phyloP scores from a whole-genome alignment of 2,888 invertebrate species.

The Mythimna albipuncta region DNA sequence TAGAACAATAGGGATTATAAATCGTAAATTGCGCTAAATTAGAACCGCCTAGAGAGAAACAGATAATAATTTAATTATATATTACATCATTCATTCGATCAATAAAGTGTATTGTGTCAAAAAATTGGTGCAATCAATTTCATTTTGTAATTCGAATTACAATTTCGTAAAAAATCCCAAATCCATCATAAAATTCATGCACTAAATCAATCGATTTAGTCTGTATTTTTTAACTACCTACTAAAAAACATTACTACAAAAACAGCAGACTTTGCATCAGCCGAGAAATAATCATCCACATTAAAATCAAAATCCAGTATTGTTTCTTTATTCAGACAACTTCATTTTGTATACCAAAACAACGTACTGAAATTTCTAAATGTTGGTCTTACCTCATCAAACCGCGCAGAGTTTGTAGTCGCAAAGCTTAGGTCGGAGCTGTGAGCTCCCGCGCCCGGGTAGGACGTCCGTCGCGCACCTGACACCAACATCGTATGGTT shows the following conservation, averaged over 20 bases:
- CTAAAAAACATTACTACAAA: neutral
- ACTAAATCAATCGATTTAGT: conserved; percentile 6
- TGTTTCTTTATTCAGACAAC: conserved; percentile 2
- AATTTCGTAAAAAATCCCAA: conserved; percentile 8
- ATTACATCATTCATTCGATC: neutral
- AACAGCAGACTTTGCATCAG: neutral
- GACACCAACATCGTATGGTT: conserved; percentile 85
- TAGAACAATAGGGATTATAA: conserved; percentile 43
- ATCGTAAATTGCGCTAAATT: conserved; percentile 18
- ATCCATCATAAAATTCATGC: neutral
- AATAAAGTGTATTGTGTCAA: neutral
- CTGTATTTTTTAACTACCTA: conserved; percentile 3
- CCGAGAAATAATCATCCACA: conserved; percentile 1
- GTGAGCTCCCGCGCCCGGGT: conserved; percentile 68
- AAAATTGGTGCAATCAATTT: neutral
- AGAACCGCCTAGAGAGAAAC: neutral
- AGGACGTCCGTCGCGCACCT: conserved; percentile 82
- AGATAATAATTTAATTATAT: neutral
- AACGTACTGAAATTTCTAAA: conserved; percentile 12
- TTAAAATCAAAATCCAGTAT: neutral
- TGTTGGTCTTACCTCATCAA: conserved; percentile 75
- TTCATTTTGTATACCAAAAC: neutral
- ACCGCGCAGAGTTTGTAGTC: conserved; percentile 59
- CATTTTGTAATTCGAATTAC: neutral
- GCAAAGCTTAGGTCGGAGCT: conserved; percentile 62